Evolutionary conservation across 2,113 vertebrate species (phyloP), one percentile per base, ranked within the genome.

Genomic region (Columbina picui): DNA sequence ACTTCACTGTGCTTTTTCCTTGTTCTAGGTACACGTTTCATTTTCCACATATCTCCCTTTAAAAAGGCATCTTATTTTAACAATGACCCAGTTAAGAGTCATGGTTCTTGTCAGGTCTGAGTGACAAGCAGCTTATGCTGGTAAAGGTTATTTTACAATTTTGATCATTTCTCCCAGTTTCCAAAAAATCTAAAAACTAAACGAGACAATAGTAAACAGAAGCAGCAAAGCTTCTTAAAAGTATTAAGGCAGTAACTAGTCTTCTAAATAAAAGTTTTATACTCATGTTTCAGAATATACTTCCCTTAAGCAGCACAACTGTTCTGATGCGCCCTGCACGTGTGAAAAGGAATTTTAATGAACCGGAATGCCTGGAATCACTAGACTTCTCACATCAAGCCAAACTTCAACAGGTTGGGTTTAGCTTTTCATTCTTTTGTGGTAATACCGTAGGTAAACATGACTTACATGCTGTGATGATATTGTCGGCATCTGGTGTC

Each of bases 401-500:
- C 57, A 49, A 15, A 76, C 14, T 41, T 52, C 9, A 61, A 6
- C 4, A 57, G 7, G 5, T 9, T 20, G 9, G 7, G 22, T 29
- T 84, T 29, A 75, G 5, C 15, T 67, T 47, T 59, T 47, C 45
- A 19, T 29, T 93, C 22, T 49, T 79, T 29, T n/a, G 25, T 70
- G 7, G 21, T 4, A 76, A 20, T 11, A 47, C 1, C 12, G 12
- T 6, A 60, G n/a, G 27, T 10, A 85, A 57, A 38, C 30, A 20
- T 0, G 19, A 39, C 70, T 79, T 26, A 63, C 13, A 23, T 0
- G 4, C 45, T 10, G 36, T 1, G 56, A 74, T 14, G 19, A 9
- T 26, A 57, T 0, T 34, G 34, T 30, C 63, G 10, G 1, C 30
- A 49, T 1, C 45, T 19, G 23, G 32, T 60, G 32, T 12, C 52